Percentiles rank a stretch among this genome's conserved stretches.
These are phyloP conservation scores for Calliphora vicina DNA, from an alignment of 1,140 invertebrate genomes.

Conservation along the genomic window DNA sequence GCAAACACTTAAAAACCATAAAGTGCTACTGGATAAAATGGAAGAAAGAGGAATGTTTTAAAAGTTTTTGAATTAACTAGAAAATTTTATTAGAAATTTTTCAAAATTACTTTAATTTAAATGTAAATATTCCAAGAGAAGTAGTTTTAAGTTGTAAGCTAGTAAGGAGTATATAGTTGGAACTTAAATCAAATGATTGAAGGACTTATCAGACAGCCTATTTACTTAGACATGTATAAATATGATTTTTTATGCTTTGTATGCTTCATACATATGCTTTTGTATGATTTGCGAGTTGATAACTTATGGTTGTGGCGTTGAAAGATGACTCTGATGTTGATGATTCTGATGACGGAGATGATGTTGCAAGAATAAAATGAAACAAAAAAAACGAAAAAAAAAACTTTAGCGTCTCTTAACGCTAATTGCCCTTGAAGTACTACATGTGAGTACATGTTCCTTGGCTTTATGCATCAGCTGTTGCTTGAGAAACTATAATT, in stretches of 20 bases:
- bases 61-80: background rate
- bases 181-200: background rate
- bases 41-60: background rate
- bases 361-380: background rate
- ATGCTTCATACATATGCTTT: background rate
- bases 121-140: no score
- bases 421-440: slow-evolving; percentile 3
- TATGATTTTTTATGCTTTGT: background rate
- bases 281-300: background rate
- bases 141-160: background rate
- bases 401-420: background rate
- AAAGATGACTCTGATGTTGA: background rate
- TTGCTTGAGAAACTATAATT: background rate
- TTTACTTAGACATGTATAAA: background rate
- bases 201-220: background rate
- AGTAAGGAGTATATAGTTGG: background rate
- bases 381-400: no score
- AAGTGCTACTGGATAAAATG: background rate
- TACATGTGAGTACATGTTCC: background rate
- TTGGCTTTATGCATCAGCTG: background rate
- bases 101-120: no score
- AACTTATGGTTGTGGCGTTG: background rate
- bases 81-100: no score
- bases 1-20: background rate
- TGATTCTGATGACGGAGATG: background rate